These are phyloP conservation scores for Nerophis lumbriciformis DNA, from an alignment of 2,113 vertebrate species.

Conservation along the genomic window DNA sequence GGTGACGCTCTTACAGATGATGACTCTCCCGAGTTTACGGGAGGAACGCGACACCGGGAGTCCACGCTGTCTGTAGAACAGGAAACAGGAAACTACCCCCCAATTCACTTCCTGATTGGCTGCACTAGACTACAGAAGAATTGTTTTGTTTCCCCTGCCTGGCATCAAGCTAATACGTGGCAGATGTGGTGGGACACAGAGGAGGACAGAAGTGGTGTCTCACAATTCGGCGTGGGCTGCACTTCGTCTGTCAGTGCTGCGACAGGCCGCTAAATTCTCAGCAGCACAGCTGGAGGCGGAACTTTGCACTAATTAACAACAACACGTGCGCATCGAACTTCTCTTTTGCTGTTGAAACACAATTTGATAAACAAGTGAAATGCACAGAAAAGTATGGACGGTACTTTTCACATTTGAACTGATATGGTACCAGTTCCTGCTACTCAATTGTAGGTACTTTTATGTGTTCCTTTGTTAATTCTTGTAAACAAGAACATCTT, in stretches of 20 bases:
- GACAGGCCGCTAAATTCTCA: conserved; percentile 32
- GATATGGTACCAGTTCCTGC: too few relatives aligned
- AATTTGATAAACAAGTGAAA: conserved; percentile 4
- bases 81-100: conserved; percentile 80
- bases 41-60: conserved; percentile 45
- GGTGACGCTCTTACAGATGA: conserved; percentile 45
- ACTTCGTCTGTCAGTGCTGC: conserved; percentile 46
- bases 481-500: too few relatives aligned
- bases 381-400: conserved; percentile 7
- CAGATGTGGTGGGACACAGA: conserved; percentile 62
- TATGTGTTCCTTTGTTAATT: too few relatives aligned
- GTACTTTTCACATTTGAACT: too few relatives aligned
- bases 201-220: conserved; percentile 52
- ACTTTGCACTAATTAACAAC: conserved; percentile 44
- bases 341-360: conserved; percentile 17
- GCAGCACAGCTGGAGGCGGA: conserved; percentile 53
- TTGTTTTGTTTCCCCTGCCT: conserved; percentile 67
- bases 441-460: too few relatives aligned
- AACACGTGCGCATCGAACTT: conserved; percentile 37
- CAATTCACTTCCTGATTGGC: conserved; percentile 73
- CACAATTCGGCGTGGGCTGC: conserved; percentile 40
- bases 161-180: conserved; percentile 70
- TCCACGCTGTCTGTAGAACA: conserved; percentile 65
- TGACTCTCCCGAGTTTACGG: conserved; percentile 55
- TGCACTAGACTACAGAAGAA: conserved; percentile 71